These are phyloP conservation scores for Trichogramma pretiosum DNA, from an alignment of 1,140 invertebrate species.

Conservation along the genomic window DNA sequence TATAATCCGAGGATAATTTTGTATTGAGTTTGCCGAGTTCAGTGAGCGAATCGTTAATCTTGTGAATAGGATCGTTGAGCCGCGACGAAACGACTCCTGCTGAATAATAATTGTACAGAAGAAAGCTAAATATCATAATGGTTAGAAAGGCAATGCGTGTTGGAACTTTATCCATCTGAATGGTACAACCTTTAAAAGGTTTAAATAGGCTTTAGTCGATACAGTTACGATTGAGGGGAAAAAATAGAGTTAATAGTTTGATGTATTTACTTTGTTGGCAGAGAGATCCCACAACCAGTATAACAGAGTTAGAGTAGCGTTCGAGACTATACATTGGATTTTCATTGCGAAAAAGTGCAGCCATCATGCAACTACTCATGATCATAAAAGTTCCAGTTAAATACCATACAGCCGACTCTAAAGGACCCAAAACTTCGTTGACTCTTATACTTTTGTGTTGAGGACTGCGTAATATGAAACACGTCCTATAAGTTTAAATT, in stretches of 20 bases:
- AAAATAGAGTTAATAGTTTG: neutral
- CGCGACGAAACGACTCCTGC: neutral
- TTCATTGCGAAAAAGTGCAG: neutral
- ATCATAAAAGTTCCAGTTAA: neutral
- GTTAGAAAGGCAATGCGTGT: neutral
- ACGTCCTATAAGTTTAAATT: constrained; percentile 20
- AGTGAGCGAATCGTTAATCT: constrained; percentile 7
- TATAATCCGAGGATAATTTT: neutral
- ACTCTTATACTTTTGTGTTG: constrained; percentile 16
- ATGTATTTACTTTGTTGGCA: neutral
- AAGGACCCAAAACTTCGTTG: constrained; percentile 19
- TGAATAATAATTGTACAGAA: constrained; percentile 3
- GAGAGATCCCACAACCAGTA: neutral
- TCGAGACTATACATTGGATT: neutral
- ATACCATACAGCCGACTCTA: constrained; percentile 19
- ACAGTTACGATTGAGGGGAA: neutral
- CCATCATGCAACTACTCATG: neutral
- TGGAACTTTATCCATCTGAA: neutral
- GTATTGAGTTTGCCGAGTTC: neutral
- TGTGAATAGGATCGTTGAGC: neutral
- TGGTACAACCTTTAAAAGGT: neutral
- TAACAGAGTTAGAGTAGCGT: neutral
- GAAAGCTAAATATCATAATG: neutral
- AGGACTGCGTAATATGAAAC: constrained; percentile 25
- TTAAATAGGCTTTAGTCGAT: neutral